These are phyloP conservation scores for Taxidea taxus DNA, from an alignment of 2,113 vertebrate species.

Conservation along the genomic window DNA sequence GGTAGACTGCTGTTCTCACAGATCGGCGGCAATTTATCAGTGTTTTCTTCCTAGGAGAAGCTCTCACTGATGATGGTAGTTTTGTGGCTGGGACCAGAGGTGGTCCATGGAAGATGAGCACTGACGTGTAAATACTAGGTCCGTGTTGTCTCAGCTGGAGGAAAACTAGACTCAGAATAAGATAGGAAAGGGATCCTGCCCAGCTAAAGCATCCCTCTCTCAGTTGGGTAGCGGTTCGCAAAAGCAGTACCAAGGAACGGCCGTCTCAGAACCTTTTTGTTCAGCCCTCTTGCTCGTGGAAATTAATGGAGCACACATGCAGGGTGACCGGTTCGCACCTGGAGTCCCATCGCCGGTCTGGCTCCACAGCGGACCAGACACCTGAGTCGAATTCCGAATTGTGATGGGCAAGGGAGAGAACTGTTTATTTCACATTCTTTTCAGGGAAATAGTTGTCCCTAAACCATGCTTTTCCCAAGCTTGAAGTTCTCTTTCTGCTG, in stretches of 20 bases:
- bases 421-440: background rate
- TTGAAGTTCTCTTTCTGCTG: background rate
- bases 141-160: background rate
- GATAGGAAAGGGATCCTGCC: background rate
- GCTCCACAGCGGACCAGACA: background rate
- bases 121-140: slow-evolving; percentile 33
- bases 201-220: background rate
- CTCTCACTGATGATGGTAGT: background rate
- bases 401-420: background rate
- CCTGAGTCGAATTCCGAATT: background rate
- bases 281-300: background rate
- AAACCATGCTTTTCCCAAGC: background rate
- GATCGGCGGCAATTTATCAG: background rate
- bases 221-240: background rate
- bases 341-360: background rate
- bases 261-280: background rate
- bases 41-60: slow-evolving; percentile 15
- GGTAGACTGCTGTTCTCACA: background rate
- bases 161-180: slow-evolving; percentile 1
- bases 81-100: background rate
- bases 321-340: background rate
- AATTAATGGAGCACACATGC: background rate
- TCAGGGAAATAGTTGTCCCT: background rate
- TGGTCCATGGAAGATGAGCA: background rate
- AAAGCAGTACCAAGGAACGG: background rate